A percentile compares a stretch with the other conserved stretches of the same genome.
Conservation (phyloP, 2,797 vertebrate genomes). For the Taenioides sp. region DNA sequence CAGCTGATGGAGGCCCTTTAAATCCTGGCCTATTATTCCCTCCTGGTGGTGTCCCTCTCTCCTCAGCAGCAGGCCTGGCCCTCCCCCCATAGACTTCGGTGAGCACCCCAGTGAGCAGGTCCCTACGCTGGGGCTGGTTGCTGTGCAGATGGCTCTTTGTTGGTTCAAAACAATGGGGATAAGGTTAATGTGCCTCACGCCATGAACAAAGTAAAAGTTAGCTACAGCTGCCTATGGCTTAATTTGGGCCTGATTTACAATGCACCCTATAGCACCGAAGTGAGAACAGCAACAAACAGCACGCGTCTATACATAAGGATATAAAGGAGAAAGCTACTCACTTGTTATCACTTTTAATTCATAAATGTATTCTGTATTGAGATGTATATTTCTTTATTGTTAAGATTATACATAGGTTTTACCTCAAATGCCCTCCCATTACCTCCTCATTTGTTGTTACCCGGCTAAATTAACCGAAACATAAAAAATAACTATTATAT, state of each 20-base stretch:
- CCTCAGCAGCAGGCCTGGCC: constrained; percentile 41
- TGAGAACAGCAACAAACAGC: constrained; percentile 17
- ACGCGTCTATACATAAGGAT: background rate
- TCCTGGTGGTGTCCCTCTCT: constrained; percentile 39
- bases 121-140: constrained; percentile 74
- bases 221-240: constrained; percentile 62
- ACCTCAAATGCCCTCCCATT: too few species aligned
- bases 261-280: constrained; percentile 9
- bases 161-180: constrained; percentile 79
- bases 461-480: too few species aligned
- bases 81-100: constrained; percentile 21
- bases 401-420: background rate
- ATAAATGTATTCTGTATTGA: background rate
- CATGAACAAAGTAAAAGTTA: constrained; percentile 68
- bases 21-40: constrained; percentile 28
- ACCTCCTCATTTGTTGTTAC: too few species aligned
- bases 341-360: background rate
- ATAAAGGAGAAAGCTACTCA: background rate
- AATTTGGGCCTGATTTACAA: constrained; percentile 38
- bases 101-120: constrained; percentile 54
- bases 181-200: constrained; percentile 74
- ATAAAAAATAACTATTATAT: too few species aligned
- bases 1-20: constrained; percentile 29
- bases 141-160: constrained; percentile 86
- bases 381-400: background rate